Evolutionary conservation across 2,797 vertebrate species (phyloP).

Genomic region (Danio albolineatus): DNA sequence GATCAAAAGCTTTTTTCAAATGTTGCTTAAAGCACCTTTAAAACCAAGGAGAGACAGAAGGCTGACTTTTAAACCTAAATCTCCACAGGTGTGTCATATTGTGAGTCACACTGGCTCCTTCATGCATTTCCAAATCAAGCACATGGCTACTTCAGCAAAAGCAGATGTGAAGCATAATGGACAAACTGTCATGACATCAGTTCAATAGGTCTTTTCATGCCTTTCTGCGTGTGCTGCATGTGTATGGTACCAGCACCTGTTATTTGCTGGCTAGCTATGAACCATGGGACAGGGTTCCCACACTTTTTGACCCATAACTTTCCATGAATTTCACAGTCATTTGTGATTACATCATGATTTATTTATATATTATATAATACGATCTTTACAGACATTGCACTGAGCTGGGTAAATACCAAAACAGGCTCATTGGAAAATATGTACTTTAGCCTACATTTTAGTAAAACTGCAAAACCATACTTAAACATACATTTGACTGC

Average conservation of each 20-base stretch:
- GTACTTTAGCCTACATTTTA: too few species aligned
- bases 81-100: not conserved
- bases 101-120: conserved; percentile 1
- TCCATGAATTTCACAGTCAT: conserved; percentile 43
- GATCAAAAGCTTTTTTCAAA: too few species aligned
- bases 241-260: conserved; percentile 73
- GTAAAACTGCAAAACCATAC: too few species aligned
- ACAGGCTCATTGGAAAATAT: too few species aligned
- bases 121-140: not conserved
- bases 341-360: not conserved
- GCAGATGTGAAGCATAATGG: conserved; percentile 53
- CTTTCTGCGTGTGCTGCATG: conserved; percentile 70
- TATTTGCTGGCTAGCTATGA: conserved; percentile 76
- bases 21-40: too few species aligned
- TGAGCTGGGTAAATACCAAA: too few species aligned
- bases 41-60: not conserved
- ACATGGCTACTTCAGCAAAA: conserved; percentile 17
- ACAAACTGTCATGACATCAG: conserved; percentile 58
- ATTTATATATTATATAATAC: too few species aligned
- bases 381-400: too few species aligned
- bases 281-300: conserved; percentile 74
- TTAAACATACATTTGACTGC: too few species aligned
- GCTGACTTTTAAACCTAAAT: conserved; percentile 24
- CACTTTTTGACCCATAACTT: conserved; percentile 59
- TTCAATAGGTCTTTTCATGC: conserved; percentile 65